A percentile compares a stretch with the other conserved stretches of the same genome.
phyloP scores from a whole-genome alignment of 2,113 vertebrate species.

The Vulpes ferrilata region DNA sequence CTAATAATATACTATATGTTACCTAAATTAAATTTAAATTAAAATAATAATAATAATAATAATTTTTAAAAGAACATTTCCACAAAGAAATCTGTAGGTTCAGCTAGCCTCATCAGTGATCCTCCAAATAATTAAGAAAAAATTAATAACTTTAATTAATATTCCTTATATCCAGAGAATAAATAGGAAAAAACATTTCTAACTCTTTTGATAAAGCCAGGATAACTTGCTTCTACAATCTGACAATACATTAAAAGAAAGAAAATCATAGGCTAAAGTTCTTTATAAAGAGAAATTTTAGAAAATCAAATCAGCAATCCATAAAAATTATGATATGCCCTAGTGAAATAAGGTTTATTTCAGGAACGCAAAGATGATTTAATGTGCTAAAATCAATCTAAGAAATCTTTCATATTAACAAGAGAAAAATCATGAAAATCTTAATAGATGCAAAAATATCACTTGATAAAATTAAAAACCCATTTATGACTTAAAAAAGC shows the following conservation, averaged over 20 bases:
- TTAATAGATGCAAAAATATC: not conserved
- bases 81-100: not conserved
- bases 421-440: not conserved
- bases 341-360: conserved; percentile 34
- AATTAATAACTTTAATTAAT: conserved; percentile 1
- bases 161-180: not conserved
- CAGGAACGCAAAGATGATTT: not conserved
- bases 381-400: conserved; percentile 16
- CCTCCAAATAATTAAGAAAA: not conserved
- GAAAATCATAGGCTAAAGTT: not conserved
- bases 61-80: not conserved
- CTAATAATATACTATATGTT: not conserved
- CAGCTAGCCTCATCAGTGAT: not conserved
- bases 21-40: not conserved
- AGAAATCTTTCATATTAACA: conserved; percentile 31
- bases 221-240: not conserved
- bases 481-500: not conserved
- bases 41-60: not conserved
- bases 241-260: conserved; percentile 4
- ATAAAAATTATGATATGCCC: not conserved
- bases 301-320: not conserved
- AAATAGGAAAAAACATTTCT: not conserved
- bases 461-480: conserved; percentile 19
- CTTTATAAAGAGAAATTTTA: conserved; percentile 10
- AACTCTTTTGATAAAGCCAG: not conserved